A percentile compares a stretch with the other conserved stretches of the same genome.
These are phyloP conservation scores for Bemisia tabaci DNA, from an alignment of 1,140 invertebrate genomes.

Conservation along the genomic window DNA sequence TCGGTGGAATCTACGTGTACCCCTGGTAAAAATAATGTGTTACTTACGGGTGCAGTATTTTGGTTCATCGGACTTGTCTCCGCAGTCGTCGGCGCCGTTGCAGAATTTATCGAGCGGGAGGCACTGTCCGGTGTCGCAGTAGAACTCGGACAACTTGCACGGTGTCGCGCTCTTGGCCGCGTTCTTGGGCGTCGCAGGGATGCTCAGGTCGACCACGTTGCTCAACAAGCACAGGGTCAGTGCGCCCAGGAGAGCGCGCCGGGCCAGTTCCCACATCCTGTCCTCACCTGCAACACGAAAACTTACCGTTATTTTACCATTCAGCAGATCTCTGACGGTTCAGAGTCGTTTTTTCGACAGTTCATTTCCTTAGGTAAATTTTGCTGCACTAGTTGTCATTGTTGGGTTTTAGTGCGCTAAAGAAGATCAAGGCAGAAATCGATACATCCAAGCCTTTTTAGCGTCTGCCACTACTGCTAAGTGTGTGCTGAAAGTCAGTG, in stretches of 20 bases:
- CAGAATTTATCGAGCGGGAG: conserved; percentile 60
- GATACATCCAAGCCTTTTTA: no score
- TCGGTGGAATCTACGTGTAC: no score
- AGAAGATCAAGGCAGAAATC: neutral
- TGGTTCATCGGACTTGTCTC: conserved; percentile 62
- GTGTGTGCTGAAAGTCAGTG: no score
- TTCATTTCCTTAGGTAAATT: no score
- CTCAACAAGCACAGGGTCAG: no score
- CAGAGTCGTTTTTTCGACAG: no score
- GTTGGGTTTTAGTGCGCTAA: no score
- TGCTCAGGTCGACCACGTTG: no score
- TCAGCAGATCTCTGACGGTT: no score
- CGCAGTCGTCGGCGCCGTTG: conserved; percentile 63
- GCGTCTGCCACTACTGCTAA: no score
- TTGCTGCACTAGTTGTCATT: no score
- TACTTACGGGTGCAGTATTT: conserved; percentile 65
- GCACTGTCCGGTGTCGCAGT: conserved; percentile 54
- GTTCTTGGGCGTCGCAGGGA: neutral
- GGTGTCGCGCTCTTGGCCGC: neutral
- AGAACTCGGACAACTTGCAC: conserved; percentile 42
- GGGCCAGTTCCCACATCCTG: neutral
- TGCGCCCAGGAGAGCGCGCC: neutral
- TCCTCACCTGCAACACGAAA: neutral
- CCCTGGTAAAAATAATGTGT: no score
- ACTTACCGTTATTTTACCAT: neutral